A percentile compares a stretch with the other conserved stretches of the same genome.
phyloP scores from a whole-genome alignment of 2,888 invertebrate genomes.

The Cybosia mesomella region DNA sequence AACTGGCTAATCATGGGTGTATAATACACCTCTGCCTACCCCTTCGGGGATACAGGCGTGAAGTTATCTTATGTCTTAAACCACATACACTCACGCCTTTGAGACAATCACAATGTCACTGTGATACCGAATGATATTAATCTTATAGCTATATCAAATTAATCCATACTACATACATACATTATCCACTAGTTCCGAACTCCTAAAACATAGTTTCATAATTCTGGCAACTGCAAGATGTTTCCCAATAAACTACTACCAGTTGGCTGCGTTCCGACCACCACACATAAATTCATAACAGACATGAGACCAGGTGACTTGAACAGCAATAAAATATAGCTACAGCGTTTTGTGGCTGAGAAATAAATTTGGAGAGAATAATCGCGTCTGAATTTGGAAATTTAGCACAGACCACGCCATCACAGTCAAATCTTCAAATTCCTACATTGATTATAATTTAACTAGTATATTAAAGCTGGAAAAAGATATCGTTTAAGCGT shows the following conservation, averaged over 20 bases:
- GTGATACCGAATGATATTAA: background rate
- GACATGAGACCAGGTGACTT: slow-evolving; percentile 67
- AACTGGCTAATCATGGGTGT: too few species aligned
- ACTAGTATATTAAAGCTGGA: too few species aligned
- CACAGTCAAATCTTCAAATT: background rate
- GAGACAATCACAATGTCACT: too few species aligned
- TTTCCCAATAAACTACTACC: slow-evolving; percentile 60
- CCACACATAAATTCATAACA: slow-evolving; percentile 65
- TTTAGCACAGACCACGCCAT: background rate
- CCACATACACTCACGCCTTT: too few species aligned
- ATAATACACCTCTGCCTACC: too few species aligned
- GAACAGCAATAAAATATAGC: slow-evolving; percentile 58
- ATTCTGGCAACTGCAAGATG: slow-evolving; percentile 56
- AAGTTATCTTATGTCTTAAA: too few species aligned
- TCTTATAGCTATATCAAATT: background rate
- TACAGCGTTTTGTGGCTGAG: slow-evolving; percentile 20
- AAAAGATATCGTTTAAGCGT: too few species aligned
- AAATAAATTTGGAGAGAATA: slow-evolving; percentile 11
- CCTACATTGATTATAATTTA: background rate
- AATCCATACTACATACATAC: background rate
- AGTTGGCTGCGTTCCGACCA: slow-evolving; percentile 69
- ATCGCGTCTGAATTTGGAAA: background rate
- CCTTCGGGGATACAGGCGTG: too few species aligned
- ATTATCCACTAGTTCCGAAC: slow-evolving; percentile 29
- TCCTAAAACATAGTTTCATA: slow-evolving; percentile 49